Base-by-base conservation (phyloP, 2,113 vertebrate species). In the Thalassoma bifasciatum region DNA sequence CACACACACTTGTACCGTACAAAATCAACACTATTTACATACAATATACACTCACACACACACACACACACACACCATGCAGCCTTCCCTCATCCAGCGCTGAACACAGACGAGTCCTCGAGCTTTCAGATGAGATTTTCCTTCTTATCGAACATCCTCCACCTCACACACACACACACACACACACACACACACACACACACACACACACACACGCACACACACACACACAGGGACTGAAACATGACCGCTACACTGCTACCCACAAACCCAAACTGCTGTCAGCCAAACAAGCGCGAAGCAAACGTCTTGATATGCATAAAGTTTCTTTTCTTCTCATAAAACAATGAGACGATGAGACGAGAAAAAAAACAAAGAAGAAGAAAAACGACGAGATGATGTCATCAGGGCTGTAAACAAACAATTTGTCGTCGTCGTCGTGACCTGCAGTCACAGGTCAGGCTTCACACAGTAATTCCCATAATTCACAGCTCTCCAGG, bases 21-120 rank as follows among this genome's bases (percentile, higher is more conserved):
- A 94, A 94, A 94, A 94, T 93, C 90, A 93, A 94, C 94, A 90
- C 92, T 93, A 95, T 94, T 91, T 94, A 95, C 93, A 95, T 83
- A 94, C 92, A 91, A 91, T 89, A 91, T 83, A 92, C 93, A 90
- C 87, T 83, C 90, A 80, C 78, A 77, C 89, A 68, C 53, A 22
- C 37, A 49, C 36, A 54, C 40, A 60, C 75, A 66, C 75, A 62
- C 66, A 60, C 78, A 42, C 58, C 74, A 64, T 81, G 86, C 79
- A 78, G 72, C 38, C 77, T 71, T 66, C 81, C 72, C 74, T 65
- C 83, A 66, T 59, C 56, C 64, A 54, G 52, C 42, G 50, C n/a
- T 51, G 21, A 83, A 81, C 60, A 80, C 71, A 72, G 54, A 67
- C 30, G 49, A 68, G 67, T 77, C 34, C 65, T 84, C 60, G 17